Base-by-base conservation (phyloP, 2,797 vertebrate species). In the Remorina albescens region DNA sequence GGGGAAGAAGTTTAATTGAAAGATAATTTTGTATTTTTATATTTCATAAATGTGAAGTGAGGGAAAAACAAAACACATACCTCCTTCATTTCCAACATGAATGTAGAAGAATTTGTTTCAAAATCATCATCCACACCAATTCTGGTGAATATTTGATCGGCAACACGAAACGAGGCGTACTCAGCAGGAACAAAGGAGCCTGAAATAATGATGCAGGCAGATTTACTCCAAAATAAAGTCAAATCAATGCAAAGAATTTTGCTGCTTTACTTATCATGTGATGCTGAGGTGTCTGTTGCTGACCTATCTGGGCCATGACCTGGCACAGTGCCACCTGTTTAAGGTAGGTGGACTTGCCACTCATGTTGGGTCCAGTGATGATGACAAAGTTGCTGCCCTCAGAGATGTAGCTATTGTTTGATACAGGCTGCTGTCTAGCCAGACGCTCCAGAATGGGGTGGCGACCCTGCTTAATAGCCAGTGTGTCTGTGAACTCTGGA, bases 51-150 rank as follows among this genome's bases (percentile, higher is more conserved):
- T 28, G 9, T 49, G 16, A 62, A 16, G 19, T 28, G 26, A 49
- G n/a, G 66, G 69, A 66, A 8, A 56, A 23, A 42, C 16, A 42
- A 42, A 1, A 16, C 54, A 39, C 72, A 44, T 84, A 98, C 98
- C 96, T 99, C 98, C 89, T 97, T 98, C 98, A 99, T 99, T 94
- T 99, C 98, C 85, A 97, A 92, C 97, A 98, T 99, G 88, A 99
- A 99, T 12, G 97, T 98, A 53, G 98, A 99, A 41, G 96, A 96
- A 86, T 96, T 99, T 47, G 97, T 99, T 94, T 99, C 97, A 81
- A 99, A 98, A 89, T 99, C 97, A 84, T 99, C 98, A 79, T 99
- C 97, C 81, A 98, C 96, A 73, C 98, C 97, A 82, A 98, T 97
- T 91, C 98, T 95, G 54, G 97, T 99, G 87, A 98, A 99, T 91